Base-by-base conservation (phyloP, 1,140 invertebrate genomes). In the Neodiprion pinetum region DNA sequence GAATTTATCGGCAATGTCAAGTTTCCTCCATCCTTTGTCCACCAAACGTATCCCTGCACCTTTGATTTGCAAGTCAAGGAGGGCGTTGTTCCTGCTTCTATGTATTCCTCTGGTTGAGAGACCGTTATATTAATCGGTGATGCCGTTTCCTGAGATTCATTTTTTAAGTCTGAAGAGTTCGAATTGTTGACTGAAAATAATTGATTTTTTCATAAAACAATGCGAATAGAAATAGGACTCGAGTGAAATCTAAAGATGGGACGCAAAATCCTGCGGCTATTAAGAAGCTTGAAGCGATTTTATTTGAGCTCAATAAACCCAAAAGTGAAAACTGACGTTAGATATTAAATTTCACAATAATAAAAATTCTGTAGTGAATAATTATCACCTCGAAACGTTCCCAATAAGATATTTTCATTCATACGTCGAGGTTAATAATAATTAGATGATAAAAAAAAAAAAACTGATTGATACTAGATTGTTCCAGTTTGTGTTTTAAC, bases 21-120 rank as follows among this genome's bases (percentile, higher is more conserved):
- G 77, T 89, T 89, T 17, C 78, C 83, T 10, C 74, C 83, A 23
- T 82, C 79, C 9, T 73, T 78, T 28, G 72, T 82, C 88, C 88
- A 89, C 83, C 82, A 84, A 71, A 89, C 81, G 7, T 81, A 75
- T 72, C 84, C 82, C 0, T 84, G 76, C 47, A 85, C 81, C 65
- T 77, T 79, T 0, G 83, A 75, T 72, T 80, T 80, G 71, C 88
- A 89, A 48, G 77, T 74, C 9, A 89, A 66, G 9, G 82, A 84
- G 9, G 88, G 88, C 9, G 87, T 89, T 73, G 85, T 89, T 9
- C 83, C 86, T 11, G 87, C 85, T 73, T 88, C 87, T 48, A 89
- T 87, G 12, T 85, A 85, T 14, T 82, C 79, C 11, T 81, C 72
- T 73, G 81, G 76, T 75, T 88, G 88, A 0, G 88, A 88, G 21